A percentile compares a stretch with the other conserved stretches of the same genome.
Conservation (phyloP, 2,888 invertebrate species). For the Tolmerus cingulatus region DNA sequence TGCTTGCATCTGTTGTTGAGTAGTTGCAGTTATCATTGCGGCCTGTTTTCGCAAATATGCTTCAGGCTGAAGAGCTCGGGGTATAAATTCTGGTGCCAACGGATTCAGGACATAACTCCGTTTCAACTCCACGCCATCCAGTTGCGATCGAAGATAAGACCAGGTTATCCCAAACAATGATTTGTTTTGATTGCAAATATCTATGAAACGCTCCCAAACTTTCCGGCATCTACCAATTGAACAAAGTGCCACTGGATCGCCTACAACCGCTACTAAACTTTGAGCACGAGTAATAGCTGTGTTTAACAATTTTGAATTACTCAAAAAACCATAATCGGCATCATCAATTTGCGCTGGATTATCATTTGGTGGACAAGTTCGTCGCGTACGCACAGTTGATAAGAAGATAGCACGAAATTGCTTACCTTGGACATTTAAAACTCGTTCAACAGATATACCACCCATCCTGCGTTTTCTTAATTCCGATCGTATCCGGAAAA, state of each 20-base stretch:
- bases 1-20: conserved; percentile 46
- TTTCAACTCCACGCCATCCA: conserved; percentile 78
- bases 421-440: conserved; percentile 86
- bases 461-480: conserved; percentile 76
- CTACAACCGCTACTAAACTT: conserved; percentile 82
- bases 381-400: conserved; percentile 76
- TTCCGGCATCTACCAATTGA: conserved; percentile 82
- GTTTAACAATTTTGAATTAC: conserved; percentile 81
- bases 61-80: conserved; percentile 67
- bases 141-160: conserved; percentile 71
- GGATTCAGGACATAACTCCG: conserved; percentile 83
- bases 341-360: conserved; percentile 64
- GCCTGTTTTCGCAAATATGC: conserved; percentile 64
- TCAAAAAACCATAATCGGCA: conserved; percentile 82
- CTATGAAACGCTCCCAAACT: conserved; percentile 81
- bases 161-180: conserved; percentile 78
- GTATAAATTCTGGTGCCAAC: conserved; percentile 81
- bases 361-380: conserved; percentile 70
- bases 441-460: conserved; percentile 81
- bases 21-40: conserved; percentile 52
- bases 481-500: conserved; percentile 76
- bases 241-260: conserved; percentile 83
- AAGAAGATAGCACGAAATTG: conserved; percentile 84
- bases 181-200: conserved; percentile 74
- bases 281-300: conserved; percentile 85